Evolutionary conservation across 2,797 vertebrate species (phyloP), one percentile per base, ranked within the genome.

Genomic region (Bufotes viridis): DNA sequence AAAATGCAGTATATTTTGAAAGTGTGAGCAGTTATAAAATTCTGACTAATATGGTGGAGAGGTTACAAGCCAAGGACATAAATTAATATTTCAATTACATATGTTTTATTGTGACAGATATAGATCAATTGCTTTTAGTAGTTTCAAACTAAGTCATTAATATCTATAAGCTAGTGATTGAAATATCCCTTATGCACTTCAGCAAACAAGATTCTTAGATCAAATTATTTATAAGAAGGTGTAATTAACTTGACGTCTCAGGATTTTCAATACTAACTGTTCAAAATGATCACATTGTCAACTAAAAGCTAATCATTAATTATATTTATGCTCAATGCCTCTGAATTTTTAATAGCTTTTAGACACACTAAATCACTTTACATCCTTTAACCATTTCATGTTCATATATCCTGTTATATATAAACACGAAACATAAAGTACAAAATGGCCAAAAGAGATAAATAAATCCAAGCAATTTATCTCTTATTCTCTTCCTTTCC

Each of bases 271-370:
- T 86, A 63, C 61, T 78, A 86, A 89, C 78, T 72, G 88, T 86
- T 89, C 88, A 89, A 82, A 86, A 86, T 34, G 80, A 86, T 86
- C 72, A 34, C 84, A 89, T 86, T 89, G 88, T 79, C 88, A 83
- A 72, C 72, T 89, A 89, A 86, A 86, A 86, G 80, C 88, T 86
- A 78, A 74, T 82, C 88, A 86, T 89, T 89, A 89, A 89, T 89
- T 86, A 86, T 89, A 82, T 89, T 86, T 89, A 89, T 89, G 88
- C 84, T 78, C 84, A 86, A 89, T 86, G 88, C 88, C 84, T 89
- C 80, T 83, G 80, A 89, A 89, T 89, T 89, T 86, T 89, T 89
- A 89, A 89, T 89, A 89, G 88, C 88, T 78, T 86, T 86, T 86
- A 86, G 58, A 78, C 69, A 57, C 60, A 65, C 84, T 80, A 81